phyloP scores from a whole-genome alignment of 2,888 invertebrate species.

The Morpho helenor region DNA sequence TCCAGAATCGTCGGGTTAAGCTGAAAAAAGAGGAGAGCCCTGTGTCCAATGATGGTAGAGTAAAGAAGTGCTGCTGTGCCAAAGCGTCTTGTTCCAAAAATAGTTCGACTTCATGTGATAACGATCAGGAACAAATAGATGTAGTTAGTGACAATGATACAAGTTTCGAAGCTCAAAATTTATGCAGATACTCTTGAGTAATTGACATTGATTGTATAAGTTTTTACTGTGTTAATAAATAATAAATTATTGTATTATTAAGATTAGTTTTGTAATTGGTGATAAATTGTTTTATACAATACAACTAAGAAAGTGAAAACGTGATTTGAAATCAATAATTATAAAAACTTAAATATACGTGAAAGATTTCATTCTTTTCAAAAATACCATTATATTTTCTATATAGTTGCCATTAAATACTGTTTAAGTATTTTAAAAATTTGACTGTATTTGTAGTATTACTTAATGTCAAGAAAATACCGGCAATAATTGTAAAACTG shows the following conservation, averaged over 20 bases:
- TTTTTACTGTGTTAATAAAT: neutral
- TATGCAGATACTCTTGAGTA: conserved; percentile 49
- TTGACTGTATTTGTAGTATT: too few relatives aligned
- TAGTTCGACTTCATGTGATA: conserved; percentile 51
- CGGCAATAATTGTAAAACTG: too few relatives aligned
- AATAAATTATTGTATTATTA: conserved; percentile 1
- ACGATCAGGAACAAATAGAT: conserved; percentile 65
- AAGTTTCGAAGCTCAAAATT: conserved; percentile 54
- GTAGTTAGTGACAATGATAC: conserved; percentile 66
- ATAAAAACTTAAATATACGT: too few relatives aligned
- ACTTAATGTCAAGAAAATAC: too few relatives aligned
- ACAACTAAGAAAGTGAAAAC: too few relatives aligned
- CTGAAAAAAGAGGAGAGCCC: conserved; percentile 93
- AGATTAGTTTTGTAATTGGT: neutral
- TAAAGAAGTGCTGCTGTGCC: conserved; percentile 61
- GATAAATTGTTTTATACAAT: too few relatives aligned
- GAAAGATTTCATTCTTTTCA: too few relatives aligned
- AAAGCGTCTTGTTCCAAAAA: conserved; percentile 53
- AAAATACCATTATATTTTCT: too few relatives aligned
- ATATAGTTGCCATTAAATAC: too few relatives aligned
- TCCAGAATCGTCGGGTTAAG: conserved; percentile 95
- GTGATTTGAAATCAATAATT: too few relatives aligned
- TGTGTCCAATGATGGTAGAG: conserved; percentile 43
- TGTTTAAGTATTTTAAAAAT: too few relatives aligned
- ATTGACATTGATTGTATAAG: neutral